Conservation (phyloP, 1,140 invertebrate genomes). For the Polypedilum vanderplanki region DNA sequence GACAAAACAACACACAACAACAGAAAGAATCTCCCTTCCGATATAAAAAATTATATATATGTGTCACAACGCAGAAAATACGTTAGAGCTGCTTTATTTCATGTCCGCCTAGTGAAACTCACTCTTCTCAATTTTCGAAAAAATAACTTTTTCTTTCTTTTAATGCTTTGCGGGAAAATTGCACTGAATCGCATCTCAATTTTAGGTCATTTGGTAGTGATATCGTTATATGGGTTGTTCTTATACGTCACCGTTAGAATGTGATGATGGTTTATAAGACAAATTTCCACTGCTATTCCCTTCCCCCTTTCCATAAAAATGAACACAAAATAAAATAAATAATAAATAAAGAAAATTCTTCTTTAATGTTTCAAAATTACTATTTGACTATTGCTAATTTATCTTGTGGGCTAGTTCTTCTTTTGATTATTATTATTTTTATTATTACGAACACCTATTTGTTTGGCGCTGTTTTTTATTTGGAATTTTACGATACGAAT, state of each 20-base stretch:
- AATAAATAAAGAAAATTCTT: too few species aligned
- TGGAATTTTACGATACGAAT: too few species aligned
- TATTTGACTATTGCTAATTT: too few species aligned
- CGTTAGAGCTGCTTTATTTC: neutral
- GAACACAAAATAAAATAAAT: neutral
- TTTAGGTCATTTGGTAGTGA: neutral
- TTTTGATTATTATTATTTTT: too few species aligned
- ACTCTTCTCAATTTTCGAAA: slow-evolving; percentile 18
- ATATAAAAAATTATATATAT: too few species aligned
- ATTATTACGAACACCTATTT: too few species aligned
- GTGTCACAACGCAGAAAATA: neutral
- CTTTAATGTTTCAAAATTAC: too few species aligned
- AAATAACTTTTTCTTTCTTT: slow-evolving; percentile 20
- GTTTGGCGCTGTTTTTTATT: too few species aligned
- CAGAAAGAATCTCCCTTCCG: too few species aligned
- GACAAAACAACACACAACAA: too few species aligned
- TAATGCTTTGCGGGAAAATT: neutral
- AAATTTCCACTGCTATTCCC: neutral
- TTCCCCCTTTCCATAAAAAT: neutral
- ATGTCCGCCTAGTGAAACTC: neutral
- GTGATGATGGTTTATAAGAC: neutral
- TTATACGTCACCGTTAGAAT: neutral
- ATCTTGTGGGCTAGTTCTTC: too few species aligned
- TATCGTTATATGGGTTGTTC: neutral
- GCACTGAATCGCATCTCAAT: neutral